Percentiles rank a stretch among this genome's conserved stretches.
phyloP scores from a whole-genome alignment of 2,797 vertebrate genomes.

The Sarcoramphus papa region DNA sequence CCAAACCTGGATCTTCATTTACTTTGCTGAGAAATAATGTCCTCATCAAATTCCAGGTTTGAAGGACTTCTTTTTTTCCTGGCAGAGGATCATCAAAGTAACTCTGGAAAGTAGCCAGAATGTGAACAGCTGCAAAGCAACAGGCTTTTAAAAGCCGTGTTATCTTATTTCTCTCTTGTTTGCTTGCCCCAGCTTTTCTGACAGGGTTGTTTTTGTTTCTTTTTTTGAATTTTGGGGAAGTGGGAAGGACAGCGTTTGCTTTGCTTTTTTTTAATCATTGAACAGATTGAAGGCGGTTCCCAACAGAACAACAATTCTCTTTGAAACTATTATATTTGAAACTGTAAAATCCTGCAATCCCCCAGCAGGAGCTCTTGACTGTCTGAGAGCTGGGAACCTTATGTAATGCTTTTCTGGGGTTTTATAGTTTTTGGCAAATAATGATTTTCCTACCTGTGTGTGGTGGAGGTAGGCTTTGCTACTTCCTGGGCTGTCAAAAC shows the following conservation, averaged over 20 bases:
- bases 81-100: neutral
- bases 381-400: neutral
- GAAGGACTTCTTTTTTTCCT: neutral
- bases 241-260: neutral
- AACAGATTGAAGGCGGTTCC: neutral
- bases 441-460: neutral
- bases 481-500: neutral
- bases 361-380: neutral
- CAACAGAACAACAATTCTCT: neutral
- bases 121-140: conserved; percentile 17
- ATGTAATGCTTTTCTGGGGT: neutral
- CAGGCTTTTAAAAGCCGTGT: neutral
- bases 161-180: neutral
- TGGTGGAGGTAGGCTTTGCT: neutral
- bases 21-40: neutral
- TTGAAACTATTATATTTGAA: neutral
- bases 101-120: conserved; percentile 20
- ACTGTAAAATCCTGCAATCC: neutral
- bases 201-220: neutral
- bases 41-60: neutral
- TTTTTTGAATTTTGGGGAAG: neutral
- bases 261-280: neutral
- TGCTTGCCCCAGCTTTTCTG: neutral
- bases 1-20: neutral
- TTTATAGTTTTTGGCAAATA: neutral